A percentile compares a stretch with the other conserved stretches of the same genome.
Conservation (phyloP, 1,140 invertebrate species). For the Drosophila subpulchrella region DNA sequence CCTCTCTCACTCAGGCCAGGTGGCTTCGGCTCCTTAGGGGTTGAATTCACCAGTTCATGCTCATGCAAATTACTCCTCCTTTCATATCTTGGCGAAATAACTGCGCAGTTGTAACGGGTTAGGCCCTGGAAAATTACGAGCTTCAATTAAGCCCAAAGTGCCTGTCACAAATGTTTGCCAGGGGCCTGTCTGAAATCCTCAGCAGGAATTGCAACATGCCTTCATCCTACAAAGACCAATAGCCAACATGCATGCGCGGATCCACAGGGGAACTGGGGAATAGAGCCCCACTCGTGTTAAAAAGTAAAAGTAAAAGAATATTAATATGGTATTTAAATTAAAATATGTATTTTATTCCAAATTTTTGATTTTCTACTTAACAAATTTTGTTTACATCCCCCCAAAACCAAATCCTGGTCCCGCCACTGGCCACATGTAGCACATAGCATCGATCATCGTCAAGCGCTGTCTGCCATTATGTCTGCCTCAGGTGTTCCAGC, state of each 20-base stretch:
- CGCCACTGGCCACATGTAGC: slow-evolving; percentile 25
- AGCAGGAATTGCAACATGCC: slow-evolving; percentile 34
- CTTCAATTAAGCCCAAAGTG: slow-evolving; percentile 49
- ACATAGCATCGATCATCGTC: slow-evolving; percentile 71
- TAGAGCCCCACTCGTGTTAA: no score
- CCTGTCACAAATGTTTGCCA: slow-evolving; percentile 30
- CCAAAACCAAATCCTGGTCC: no score
- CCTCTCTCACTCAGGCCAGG: slow-evolving; percentile 45
- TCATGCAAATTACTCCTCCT: slow-evolving; percentile 25
- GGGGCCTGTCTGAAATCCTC: background rate
- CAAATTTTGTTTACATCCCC: no score
- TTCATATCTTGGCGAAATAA: slow-evolving; percentile 26
- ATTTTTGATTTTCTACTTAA: no score
- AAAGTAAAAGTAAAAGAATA: no score
- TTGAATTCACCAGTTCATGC: slow-evolving; percentile 19
- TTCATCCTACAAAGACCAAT: slow-evolving; percentile 1
- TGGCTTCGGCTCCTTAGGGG: slow-evolving; percentile 50
- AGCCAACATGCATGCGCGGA: slow-evolving; percentile 27
- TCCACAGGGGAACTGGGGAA: no score
- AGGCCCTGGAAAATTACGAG: slow-evolving; percentile 19
- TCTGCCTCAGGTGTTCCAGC: slow-evolving; percentile 58
- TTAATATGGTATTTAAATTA: no score
- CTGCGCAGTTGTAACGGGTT: slow-evolving; percentile 69
- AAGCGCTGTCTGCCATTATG: slow-evolving; percentile 37
- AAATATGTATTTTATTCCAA: no score